Conservation (phyloP, 1,140 invertebrate genomes). For the Drosophila lowei region DNA sequence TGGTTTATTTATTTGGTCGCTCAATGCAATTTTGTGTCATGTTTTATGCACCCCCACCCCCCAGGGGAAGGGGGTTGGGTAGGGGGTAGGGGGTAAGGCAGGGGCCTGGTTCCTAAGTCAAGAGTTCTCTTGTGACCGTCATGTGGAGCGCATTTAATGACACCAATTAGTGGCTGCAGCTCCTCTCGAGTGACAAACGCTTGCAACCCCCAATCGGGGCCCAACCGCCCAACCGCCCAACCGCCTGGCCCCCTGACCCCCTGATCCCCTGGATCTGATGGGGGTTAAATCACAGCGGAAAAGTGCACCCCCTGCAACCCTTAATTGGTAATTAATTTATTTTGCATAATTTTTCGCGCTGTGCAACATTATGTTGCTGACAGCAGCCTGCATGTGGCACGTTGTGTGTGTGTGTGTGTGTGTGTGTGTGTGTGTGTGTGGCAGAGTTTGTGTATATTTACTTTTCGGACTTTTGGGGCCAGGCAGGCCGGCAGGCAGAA, state of each 20-base stretch:
- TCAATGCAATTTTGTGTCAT: slow-evolving; percentile 67
- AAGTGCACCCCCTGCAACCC: slow-evolving; percentile 49
- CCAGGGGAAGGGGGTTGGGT: background rate
- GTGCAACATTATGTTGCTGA: slow-evolving; percentile 68
- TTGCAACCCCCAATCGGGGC: slow-evolving; percentile 24
- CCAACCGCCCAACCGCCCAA: background rate
- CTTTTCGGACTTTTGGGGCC: slow-evolving; percentile 32
- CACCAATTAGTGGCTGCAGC: slow-evolving; percentile 79
- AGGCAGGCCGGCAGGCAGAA: background rate
- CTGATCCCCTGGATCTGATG: background rate
- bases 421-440: background rate
- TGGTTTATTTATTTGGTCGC: slow-evolving; percentile 73
- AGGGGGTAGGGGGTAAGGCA: slow-evolving; percentile 21
- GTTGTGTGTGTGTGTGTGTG: slow-evolving; percentile 3
- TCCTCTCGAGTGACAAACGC: slow-evolving; percentile 80
- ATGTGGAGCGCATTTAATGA: slow-evolving; percentile 69
- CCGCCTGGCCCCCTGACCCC: background rate
- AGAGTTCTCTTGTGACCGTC: slow-evolving; percentile 13
- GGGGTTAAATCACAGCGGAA: slow-evolving; percentile 39
- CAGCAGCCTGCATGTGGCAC: slow-evolving; percentile 22
- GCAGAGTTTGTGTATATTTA: slow-evolving; percentile 56
- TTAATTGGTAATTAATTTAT: slow-evolving; percentile 80
- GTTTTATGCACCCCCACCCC: slow-evolving; percentile 48
- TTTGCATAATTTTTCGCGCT: slow-evolving; percentile 76
- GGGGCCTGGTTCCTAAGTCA: background rate